Base-by-base conservation (phyloP, 1,140 invertebrate species). In the Brachionus angularis region DNA sequence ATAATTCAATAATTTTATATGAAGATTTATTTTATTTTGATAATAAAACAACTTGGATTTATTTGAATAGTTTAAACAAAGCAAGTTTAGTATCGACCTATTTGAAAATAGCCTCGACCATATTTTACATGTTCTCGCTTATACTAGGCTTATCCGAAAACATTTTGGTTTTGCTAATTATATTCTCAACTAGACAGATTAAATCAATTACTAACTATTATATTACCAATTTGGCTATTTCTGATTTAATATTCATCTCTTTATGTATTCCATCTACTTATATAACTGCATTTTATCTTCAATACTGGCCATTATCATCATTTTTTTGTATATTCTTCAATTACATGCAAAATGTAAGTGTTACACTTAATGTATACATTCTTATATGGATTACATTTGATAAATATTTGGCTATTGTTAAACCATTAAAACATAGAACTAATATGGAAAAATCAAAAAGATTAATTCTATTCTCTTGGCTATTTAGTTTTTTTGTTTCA, bases 161-260 rank as follows among this genome's bases (percentile, higher is more conserved):
- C n/a, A n/a, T n/a, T n/a, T n/a, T n/a, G n/a, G n/a, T n/a, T n/a
- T n/a, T n/a, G n/a, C n/a, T n/a, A n/a, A n/a, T n/a, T n/a, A n/a
- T n/a, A n/a, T n/a, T n/a, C n/a, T n/a, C n/a, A n/a, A n/a, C n/a
- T n/a, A n/a, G n/a, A n/a, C n/a, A n/a, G n/a, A n/a, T n/a, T n/a
- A n/a, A n/a, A n/a, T n/a, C n/a, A n/a, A n/a, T 91, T 1, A 91
- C 89, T 1, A 92, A 91, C 76, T 89, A 88, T 76, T 91, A 91
- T 77, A 91, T 92, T 73, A 86, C 87, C 73, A 92, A 91, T 79
- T 80, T 93, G 64, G 89, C 90, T 0, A 80, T 91, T 10, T 89
- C 89, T 21, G 90, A 93, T 77, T 86, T 93, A 21, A 79, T 91
- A 29, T 90, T 92, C 85, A 87, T 89, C 0, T 73, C 91, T 1